Conservation (phyloP, 1,140 invertebrate species). For the Plutomurus gul region DNA sequence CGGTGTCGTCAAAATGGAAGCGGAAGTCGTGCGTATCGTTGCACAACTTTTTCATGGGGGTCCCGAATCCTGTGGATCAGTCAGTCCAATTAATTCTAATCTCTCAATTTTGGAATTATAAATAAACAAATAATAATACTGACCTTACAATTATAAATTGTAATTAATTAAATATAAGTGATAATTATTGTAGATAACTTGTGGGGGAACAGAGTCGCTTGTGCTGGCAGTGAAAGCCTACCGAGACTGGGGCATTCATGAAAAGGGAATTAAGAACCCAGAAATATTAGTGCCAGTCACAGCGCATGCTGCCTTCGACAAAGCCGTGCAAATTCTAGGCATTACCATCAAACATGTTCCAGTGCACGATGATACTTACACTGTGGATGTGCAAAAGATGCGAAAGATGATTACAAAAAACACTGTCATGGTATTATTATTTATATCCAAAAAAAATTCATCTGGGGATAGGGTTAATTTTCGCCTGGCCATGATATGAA, state of each 20-base stretch:
- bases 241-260: conserved; percentile 79
- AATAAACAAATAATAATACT: not conserved
- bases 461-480: no score
- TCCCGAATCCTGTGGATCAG: conserved; percentile 81
- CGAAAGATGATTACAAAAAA: conserved; percentile 79
- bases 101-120: no score
- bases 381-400: conserved; percentile 81
- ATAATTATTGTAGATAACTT: conserved; percentile 79
- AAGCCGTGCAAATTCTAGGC: conserved; percentile 86
- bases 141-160: no score
- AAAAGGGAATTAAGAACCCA: conserved; percentile 79
- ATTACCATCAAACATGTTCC: conserved; percentile 79
- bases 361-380: conserved; percentile 72
- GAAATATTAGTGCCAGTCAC: conserved; percentile 91
- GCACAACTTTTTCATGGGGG: conserved; percentile 86
- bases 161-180: no score
- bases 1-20: conserved; percentile 97
- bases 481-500: no score
- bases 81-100: conserved; percentile 96
- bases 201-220: conserved; percentile 97
- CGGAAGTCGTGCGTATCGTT: conserved; percentile 90
- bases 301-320: conserved; percentile 96
- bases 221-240: conserved; percentile 95
- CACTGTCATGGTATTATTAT: conserved; percentile 94
- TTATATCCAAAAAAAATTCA: no score